Evolutionary conservation across 1,140 invertebrate species (phyloP).

Genomic region (Lethrus apterus): DNA sequence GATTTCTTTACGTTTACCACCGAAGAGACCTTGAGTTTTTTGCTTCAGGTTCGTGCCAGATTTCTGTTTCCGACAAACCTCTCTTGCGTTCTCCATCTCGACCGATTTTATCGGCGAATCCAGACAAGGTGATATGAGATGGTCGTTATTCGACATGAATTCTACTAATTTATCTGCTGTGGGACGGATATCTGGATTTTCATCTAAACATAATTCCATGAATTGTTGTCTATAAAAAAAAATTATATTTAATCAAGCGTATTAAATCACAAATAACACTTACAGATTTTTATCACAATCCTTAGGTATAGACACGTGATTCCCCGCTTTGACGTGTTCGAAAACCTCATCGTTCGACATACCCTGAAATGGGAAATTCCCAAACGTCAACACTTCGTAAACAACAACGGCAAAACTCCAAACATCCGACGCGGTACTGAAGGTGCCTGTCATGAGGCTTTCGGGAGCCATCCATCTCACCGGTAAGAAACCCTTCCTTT

Average conservation of each 20-base stretch:
- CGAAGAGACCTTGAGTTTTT: no score
- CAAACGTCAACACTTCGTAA: slow-evolving; percentile 81
- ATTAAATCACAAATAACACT: not conserved
- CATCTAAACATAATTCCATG: slow-evolving; percentile 70
- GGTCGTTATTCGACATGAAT: slow-evolving; percentile 65
- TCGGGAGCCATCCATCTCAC: slow-evolving; percentile 93
- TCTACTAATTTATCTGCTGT: slow-evolving; percentile 71
- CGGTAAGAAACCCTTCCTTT: slow-evolving; percentile 69
- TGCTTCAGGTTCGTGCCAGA: no score
- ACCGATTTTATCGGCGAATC: slow-evolving; percentile 69
- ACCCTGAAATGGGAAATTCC: slow-evolving; percentile 81
- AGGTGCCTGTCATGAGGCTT: slow-evolving; percentile 70
- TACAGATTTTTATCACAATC: slow-evolving; percentile 26
- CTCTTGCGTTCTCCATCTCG: slow-evolving; percentile 54
- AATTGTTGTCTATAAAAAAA: slow-evolving; percentile 55
- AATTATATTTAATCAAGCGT: slow-evolving; percentile 3
- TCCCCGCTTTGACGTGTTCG: slow-evolving; percentile 68
- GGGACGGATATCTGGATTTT: slow-evolving; percentile 61
- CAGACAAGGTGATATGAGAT: slow-evolving; percentile 69
- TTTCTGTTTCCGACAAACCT: slow-evolving; percentile 48
- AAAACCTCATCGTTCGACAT: slow-evolving; percentile 78
- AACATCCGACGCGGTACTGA: slow-evolving; percentile 75
- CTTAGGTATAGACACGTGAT: slow-evolving; percentile 61
- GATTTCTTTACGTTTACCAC: no score
- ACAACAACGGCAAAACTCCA: slow-evolving; percentile 81